A percentile compares a stretch with the other conserved stretches of the same genome.
Conservation (phyloP, 2,888 invertebrate genomes). For the Andrena minutula region DNA sequence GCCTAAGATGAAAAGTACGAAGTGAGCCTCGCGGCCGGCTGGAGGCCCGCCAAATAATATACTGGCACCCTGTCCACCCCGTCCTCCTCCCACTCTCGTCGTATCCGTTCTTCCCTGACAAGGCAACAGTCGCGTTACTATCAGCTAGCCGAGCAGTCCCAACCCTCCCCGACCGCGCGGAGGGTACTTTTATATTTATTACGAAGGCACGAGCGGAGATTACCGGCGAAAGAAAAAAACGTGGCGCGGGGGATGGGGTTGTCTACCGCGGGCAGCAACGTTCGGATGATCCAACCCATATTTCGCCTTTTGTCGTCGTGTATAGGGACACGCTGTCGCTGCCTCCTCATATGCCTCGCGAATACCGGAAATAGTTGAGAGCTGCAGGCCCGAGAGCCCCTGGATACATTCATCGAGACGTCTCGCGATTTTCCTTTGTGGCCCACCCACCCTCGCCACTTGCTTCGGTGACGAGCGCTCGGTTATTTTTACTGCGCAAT, state of each 20-base stretch:
- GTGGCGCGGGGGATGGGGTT: conserved; percentile 23
- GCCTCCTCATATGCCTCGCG: conserved; percentile 39
- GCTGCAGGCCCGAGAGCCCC: conserved; percentile 30
- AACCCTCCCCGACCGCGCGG: conserved; percentile 38
- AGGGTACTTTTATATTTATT: conserved; percentile 83
- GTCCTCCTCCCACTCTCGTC: conserved; percentile 13
- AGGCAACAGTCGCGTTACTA: conserved; percentile 70
- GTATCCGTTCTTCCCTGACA: conserved; percentile 47
- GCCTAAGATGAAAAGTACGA: conserved; percentile 84
- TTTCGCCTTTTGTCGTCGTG: conserved; percentile 79
- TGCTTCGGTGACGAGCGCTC: conserved; percentile 27
- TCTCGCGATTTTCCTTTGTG: conserved; percentile 41
- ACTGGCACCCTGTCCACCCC: conserved; percentile 78
- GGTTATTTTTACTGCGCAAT: conserved; percentile 13
- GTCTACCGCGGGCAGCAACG: conserved; percentile 18
- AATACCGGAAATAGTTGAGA: conserved; percentile 47
- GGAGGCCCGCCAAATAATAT: conserved; percentile 84
- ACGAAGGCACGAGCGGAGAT: conserved; percentile 79
- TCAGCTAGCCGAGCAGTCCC: conserved; percentile 60
- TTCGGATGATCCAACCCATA: conserved; percentile 73
- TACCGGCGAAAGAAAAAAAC: conserved; percentile 64
- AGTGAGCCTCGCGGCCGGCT: conserved; percentile 83
- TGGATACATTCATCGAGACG: conserved; percentile 46
- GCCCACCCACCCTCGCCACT: conserved; percentile 37
- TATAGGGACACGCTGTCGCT: conserved; percentile 62